These are phyloP conservation scores for Mallateleia sp. DNA, from an alignment of 2,888 invertebrate species.

Conservation along the genomic window DNA sequence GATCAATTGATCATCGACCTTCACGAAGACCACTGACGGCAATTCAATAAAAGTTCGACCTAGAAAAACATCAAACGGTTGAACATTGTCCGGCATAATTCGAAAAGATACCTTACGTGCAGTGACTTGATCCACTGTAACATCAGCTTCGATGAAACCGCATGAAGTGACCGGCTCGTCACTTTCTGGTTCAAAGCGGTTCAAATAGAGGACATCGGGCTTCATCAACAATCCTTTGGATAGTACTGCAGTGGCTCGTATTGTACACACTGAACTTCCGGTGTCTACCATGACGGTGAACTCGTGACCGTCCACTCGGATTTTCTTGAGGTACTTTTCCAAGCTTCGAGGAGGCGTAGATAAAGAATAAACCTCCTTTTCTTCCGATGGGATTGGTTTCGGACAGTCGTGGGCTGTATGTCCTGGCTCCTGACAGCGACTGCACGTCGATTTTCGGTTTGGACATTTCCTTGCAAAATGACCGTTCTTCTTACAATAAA, in stretches of 20 bases:
- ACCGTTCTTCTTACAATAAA: constrained; percentile 16
- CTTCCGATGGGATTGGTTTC: background rate
- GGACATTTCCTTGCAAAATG: constrained; percentile 41
- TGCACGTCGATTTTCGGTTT: constrained; percentile 8
- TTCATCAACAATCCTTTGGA: background rate
- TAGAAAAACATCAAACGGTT: constrained; percentile 30
- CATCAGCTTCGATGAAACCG: constrained; percentile 5
- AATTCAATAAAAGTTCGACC: constrained; percentile 19
- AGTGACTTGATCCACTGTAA: background rate
- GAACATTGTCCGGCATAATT: constrained; percentile 25
- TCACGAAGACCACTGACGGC: constrained; percentile 25
- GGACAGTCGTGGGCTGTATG: constrained; percentile 16
- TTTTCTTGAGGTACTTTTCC: constrained; percentile 17
- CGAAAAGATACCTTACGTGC: background rate
- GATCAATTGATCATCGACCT: constrained; percentile 29
- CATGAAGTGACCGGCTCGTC: constrained; percentile 12
- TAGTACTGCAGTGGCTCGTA: constrained; percentile 28
- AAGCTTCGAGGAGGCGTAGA: background rate
- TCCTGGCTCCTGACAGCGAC: background rate
- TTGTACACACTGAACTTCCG: constrained; percentile 29
- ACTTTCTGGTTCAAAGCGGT: constrained; percentile 2
- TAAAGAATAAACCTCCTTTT: background rate
- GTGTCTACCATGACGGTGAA: constrained; percentile 10
- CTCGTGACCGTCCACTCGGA: background rate
- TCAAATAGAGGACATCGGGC: background rate